A percentile compares a stretch with the other conserved stretches of the same genome.
phyloP scores from a whole-genome alignment of 92 coral and sea anemone species.

The Zoanthus gigantus region DNA sequence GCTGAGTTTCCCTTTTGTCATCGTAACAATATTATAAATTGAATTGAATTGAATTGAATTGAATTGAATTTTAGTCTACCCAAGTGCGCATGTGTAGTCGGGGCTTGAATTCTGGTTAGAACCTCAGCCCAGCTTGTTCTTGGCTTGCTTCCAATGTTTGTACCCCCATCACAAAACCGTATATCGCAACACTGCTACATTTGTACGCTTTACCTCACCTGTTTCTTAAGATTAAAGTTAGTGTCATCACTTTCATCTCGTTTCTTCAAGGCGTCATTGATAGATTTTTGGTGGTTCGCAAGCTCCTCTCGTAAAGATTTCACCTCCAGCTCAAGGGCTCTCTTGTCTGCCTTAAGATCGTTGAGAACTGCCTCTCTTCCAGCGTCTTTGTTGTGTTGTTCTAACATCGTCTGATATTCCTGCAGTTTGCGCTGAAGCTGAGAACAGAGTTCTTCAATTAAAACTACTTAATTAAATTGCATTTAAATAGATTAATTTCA shows the following conservation, averaged over 20 bases:
- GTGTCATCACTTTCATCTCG: conserved; percentile 90
- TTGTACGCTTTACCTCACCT: conserved; percentile 22
- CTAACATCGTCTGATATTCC: conserved; percentile 90
- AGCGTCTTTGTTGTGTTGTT: conserved; percentile 85
- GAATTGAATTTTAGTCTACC: no score
- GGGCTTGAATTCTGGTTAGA: no score
- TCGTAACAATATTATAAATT: no score
- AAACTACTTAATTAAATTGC: background rate
- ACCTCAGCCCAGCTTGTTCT: no score
- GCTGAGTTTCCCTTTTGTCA: no score
- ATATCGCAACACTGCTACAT: background rate
- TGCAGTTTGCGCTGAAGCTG: conserved; percentile 79
- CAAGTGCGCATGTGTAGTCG: no score
- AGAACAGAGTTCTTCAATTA: background rate
- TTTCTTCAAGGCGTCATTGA: conserved; percentile 78
- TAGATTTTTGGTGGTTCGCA: conserved; percentile 73
- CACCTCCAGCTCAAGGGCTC: conserved; percentile 81
- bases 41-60: no score
- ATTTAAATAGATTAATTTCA: background rate
- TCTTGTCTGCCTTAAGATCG: conserved; percentile 87
- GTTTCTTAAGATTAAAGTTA: conserved; percentile 77
- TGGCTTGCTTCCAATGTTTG: no score
- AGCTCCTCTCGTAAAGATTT: conserved; percentile 90
- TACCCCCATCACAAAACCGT: background rate
- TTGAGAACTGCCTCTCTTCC: conserved; percentile 84